Conservation (phyloP, 2,888 invertebrate genomes). For the Caenorhabditis sinica region DNA sequence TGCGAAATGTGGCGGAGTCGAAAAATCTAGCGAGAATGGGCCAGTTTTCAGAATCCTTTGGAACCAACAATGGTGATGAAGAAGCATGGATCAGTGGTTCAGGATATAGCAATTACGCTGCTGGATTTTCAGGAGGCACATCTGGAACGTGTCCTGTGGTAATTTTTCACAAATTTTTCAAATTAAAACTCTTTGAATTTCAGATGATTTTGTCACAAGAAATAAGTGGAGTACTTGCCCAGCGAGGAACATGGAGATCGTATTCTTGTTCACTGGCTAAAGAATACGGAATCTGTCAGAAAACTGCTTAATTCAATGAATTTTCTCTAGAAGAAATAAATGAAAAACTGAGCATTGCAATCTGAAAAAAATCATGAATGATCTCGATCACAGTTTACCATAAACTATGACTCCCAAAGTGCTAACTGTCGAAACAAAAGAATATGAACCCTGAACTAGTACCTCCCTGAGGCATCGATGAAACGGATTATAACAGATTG, state of each 20-base stretch:
- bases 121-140: background rate
- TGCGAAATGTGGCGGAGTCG: too few relatives aligned
- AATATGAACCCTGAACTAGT: background rate
- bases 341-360: background rate
- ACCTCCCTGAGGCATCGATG: background rate
- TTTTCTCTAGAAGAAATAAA: background rate
- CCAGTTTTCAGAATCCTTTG: conserved; percentile 34
- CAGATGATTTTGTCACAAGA: conserved; percentile 30
- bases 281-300: conserved; percentile 13
- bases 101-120: conserved; percentile 12
- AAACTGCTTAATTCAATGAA: background rate
- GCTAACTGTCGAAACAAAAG: background rate
- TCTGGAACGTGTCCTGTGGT: conserved; percentile 2
- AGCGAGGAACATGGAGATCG: conserved; percentile 22
- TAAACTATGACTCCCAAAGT: background rate
- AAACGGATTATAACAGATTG: conserved; percentile 36
- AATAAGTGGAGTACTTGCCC: background rate
- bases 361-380: too few relatives aligned
- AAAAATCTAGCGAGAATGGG: too few relatives aligned
- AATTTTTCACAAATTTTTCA: background rate
- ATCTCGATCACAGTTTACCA: too few relatives aligned
- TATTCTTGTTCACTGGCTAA: conserved; percentile 1
- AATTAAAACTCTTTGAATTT: background rate
- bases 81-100: conserved; percentile 21
- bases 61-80: conserved; percentile 13